Evolutionary conservation across 1,140 invertebrate genomes (phyloP), one percentile per base, ranked within the genome.

Genomic region (Ditylenchus dipsaci): DNA sequence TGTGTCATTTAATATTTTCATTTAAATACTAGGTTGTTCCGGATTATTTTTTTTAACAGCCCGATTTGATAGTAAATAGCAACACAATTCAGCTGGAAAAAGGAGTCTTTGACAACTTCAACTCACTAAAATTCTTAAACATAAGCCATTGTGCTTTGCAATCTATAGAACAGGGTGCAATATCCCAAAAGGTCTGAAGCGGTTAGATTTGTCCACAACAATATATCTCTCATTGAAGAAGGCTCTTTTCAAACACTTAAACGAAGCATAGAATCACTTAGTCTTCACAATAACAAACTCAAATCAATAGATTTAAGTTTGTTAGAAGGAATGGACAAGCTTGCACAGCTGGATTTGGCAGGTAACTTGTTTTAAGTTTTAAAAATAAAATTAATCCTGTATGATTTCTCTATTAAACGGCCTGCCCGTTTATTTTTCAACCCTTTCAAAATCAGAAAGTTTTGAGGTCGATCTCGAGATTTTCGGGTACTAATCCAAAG

Each of bases 171-270:
- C 3, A 53, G 3, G 23, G 15, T 15, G 15, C 49, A 53, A 21
- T 21, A 53, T 53, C 13, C 27, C 29, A 59, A 9, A 30, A 1
- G 23, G 26, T 45, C 68, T 70, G 42, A 7, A 75, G 69, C 53
- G 47, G 30, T 62, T 75, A 17, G 73, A 75, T 77, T 27, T 75
- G 17, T 75, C 73, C 33, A 30, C 56, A 71, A 77, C 26, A 75
- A 75, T 17, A 61, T 75, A 11, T 53, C 53, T 30, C 21, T 21
- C 9, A 73, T 75, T 42, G 75, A 77, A 33, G 19, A 27, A n/a
- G 29, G 42, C 7, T 11, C 62, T n/a, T 64, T 73, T 21, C 56
- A 75, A 21, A n/a, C 21, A 27, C 19, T 59, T 8, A 65, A 63
- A 53, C 43, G 42, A 64, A 57, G 49, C 19, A 17, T 75, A 17